Base-by-base conservation (phyloP, 2,888 invertebrate species). In the Caenorhabditis uteleia region DNA sequence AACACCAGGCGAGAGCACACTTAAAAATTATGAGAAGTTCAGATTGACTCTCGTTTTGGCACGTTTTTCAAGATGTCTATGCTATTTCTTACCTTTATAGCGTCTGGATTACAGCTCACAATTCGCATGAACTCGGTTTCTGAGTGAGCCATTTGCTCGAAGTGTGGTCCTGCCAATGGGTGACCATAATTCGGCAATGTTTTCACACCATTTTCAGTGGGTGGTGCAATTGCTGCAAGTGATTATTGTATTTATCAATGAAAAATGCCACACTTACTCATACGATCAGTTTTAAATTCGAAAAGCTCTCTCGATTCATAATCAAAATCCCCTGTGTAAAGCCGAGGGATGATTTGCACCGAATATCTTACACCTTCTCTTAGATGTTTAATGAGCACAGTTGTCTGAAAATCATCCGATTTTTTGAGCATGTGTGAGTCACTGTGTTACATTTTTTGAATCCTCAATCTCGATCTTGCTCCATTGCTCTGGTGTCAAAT, bases 311-410 rank as follows among this genome's bases (percentile, higher is more conserved):
- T 36, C 14, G 70, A 59, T 16, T 54, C 53, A 46, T 60, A 78
- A 48, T 77, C 74, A 18, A 69, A 66, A 33, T 72, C 70, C n/a
- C 76, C 77, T 1, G 71, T 71, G 55, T 71, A 71, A 16, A 73
- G 60, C 29, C 64, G 53, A 21, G 80, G 80, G 10, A 79, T 66
- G 46, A 80, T 79, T 58, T 76, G 73, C 14, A 80, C 77, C 21
- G 67, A 68, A 59, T 80, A 80, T 14, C 68, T 60, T 14, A 67
- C 57, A 20, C 78, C 76, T 56, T 68, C 72, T 21, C 66, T 60
- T 36, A 80, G 58, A 36, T 77, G 59, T 16, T 51, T 38, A 21
- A 80, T 44, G 5, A 66, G 58, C 7, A 77, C 57, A 10, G 74
- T 68, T n/a, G 68, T 77, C 79, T 79, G 56, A 43, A 43, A 27